Conservation (phyloP, 92 coral and sea anemone species). For the Umimayanthus chanpuru region DNA sequence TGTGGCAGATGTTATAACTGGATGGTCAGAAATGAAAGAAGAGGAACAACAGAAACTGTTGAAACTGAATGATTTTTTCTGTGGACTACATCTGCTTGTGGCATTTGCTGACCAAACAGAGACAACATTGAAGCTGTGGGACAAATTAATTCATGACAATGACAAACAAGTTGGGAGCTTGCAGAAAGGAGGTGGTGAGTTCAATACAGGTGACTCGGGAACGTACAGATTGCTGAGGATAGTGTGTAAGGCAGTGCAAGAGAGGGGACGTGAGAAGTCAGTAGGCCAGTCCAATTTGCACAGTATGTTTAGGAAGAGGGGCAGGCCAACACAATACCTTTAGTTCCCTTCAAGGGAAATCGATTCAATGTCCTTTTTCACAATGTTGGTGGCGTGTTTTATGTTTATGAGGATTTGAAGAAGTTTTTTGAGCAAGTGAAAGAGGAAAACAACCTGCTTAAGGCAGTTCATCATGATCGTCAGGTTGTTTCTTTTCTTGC, state of each 20-base stretch:
- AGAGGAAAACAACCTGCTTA: neutral
- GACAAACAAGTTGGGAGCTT: slow-evolving; percentile 37
- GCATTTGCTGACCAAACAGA: slow-evolving; percentile 47
- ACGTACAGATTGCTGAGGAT: slow-evolving; percentile 39
- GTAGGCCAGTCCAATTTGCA: slow-evolving; percentile 17
- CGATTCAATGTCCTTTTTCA: slow-evolving; percentile 7
- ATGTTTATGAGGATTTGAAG: neutral
- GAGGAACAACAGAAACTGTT: no score
- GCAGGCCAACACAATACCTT: neutral
- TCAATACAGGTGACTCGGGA: slow-evolving; percentile 28
- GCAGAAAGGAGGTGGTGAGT: slow-evolving; percentile 5
- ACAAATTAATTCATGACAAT: slow-evolving; percentile 29
- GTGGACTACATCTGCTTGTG: slow-evolving; percentile 42
- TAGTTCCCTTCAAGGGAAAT: neutral
- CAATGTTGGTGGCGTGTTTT: slow-evolving; percentile 5
- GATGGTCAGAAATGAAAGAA: no score
- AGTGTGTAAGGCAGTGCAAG: slow-evolving; percentile 52
- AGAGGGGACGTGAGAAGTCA: slow-evolving; percentile 42
- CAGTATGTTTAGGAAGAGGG: neutral
- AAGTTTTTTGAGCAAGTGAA: neutral
- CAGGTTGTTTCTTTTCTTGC: slow-evolving; percentile 31
- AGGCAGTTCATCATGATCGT: slow-evolving; percentile 5
- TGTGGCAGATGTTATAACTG: no score
- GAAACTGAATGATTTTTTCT: no score
- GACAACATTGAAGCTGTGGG: slow-evolving; percentile 43